Evolutionary conservation across 2,888 invertebrate genomes (phyloP), one percentile per base, ranked within the genome.

Genomic region (Trissolcus japonicus): DNA sequence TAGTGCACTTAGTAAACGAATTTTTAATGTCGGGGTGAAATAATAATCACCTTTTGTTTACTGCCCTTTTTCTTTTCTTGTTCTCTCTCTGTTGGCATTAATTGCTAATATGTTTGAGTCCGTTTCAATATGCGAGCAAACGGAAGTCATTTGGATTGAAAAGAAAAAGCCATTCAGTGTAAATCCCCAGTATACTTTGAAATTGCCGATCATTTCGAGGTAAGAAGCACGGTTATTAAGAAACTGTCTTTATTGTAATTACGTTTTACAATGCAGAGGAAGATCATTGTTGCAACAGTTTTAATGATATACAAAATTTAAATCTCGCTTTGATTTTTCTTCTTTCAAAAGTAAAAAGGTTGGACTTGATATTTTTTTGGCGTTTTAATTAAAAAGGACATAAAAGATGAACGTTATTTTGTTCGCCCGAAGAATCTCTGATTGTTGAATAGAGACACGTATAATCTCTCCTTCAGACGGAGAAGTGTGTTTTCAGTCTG

Each of bases 141-240:
- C 65, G 65, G 65, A 66, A 66, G 56, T 56, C 65, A 29, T 63
- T 63, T 46, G 17, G 55, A 46, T 46, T 17, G 29, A 60, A 48
- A 63, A 55, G 63, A 55, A 63, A n/a, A 63, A 55, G 7, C 54
- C 63, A 55, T 63, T 63, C 63, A 29, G 53, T 54, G 62, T 54
- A 54, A 54, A 62, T 53, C 43, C 43, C 2, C 43, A 17, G 25
- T 25, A 25, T 17, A 55, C 46, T 7, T 55, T 41, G 25, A 46
- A 63, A 63, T 55, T 53, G 63, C 46, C 63, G 55, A 63, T 63
- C 63, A 53, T 56, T 66, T 50, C 43, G 50, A 50, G 25, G 50
- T 25, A 63, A 54, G 21, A 13, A n/a, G 35, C 11, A 11, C 9
- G 54, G 40, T 62, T 54, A 54, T 35, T 35, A 54, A 43, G 54